Evolutionary conservation across 2,888 invertebrate genomes (phyloP), one percentile per base, ranked within the genome.

Genomic region (Drosophila paramelanica): DNA sequence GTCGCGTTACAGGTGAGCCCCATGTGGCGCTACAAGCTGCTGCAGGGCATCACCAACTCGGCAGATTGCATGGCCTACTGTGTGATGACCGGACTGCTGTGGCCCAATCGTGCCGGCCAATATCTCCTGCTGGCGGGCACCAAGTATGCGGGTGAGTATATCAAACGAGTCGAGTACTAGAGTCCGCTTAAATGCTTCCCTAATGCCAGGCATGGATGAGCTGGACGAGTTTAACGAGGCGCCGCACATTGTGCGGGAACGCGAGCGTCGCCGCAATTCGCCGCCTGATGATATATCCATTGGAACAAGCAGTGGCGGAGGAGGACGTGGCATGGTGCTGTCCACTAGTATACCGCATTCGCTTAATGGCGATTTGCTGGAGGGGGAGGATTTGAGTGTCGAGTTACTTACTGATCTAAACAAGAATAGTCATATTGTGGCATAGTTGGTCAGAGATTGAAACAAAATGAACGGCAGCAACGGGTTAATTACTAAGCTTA

Each of bases 1-100:
- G 96, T 99, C 80, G 97, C 98, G 11, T 94, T 98, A 58, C 97
- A 98, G 93, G 96, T 99, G 58, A 98, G 98, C 70, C 96, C 98
- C 46, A 93, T 99, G 86, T 99, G 98, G 98, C 95, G 98, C 93
- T 97, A 97, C 92, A 99, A 99, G 93, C 95, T 99, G 88, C 93
- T 99, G 66, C 94, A 98, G 89, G 98, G 98, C 89, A 98, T 99
- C 89, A 98, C 97, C 23, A 98, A 98, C 91, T 97, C 98, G 1
- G 98, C 98, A 0, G 98, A 99, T 91, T 97, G 98, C 92, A 94
- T 98, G 86, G 98, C 98, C 1, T 98, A 97, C 91, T 97, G 97
- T 84, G 97, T 98, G 39, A 97, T 99, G 96, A 96, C 98, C 0
- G 98, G 99, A 91, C 93, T 99, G 73, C 93, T 99, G 71, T 99